Evolutionary conservation across 2,113 vertebrate species (phyloP).

Genomic region (Xenotilapia flavipinnis): DNA sequence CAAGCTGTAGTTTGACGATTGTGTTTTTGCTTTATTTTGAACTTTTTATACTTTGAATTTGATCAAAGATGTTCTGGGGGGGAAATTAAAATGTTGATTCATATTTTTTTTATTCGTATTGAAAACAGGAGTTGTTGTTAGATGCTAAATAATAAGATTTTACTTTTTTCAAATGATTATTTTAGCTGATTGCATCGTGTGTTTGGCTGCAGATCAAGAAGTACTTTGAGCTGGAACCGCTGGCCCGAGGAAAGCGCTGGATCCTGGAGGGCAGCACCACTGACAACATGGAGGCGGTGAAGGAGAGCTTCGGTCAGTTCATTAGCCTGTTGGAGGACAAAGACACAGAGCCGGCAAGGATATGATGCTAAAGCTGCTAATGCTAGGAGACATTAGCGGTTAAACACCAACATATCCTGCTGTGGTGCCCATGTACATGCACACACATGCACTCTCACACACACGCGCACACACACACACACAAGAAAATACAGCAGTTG

Average conservation of each 20-base stretch:
- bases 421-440: constrained; percentile 17
- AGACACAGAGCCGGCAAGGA: constrained; percentile 82
- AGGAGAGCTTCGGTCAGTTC: constrained; percentile 89
- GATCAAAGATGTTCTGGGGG: not conserved
- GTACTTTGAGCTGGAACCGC: constrained; percentile 96
- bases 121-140: not conserved
- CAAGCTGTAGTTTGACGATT: not conserved
- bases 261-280: constrained; percentile 88
- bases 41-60: not conserved
- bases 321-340: constrained; percentile 91
- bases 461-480: not conserved
- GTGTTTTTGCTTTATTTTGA: not conserved
- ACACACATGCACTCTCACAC: constrained; percentile 5
- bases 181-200: not conserved
- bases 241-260: constrained; percentile 93
- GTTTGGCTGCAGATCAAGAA: constrained; percentile 84
- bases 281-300: constrained; percentile 86
- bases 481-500: not conserved
- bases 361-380: constrained; percentile 74
- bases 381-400: constrained; percentile 30
- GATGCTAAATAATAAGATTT: not conserved
- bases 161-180: not conserved
- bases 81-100: not conserved
- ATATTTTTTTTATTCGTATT: not conserved
- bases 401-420: not conserved